Evolutionary conservation across 2,797 vertebrate genomes (phyloP).

Genomic region (Leptoclinus maculatus): DNA sequence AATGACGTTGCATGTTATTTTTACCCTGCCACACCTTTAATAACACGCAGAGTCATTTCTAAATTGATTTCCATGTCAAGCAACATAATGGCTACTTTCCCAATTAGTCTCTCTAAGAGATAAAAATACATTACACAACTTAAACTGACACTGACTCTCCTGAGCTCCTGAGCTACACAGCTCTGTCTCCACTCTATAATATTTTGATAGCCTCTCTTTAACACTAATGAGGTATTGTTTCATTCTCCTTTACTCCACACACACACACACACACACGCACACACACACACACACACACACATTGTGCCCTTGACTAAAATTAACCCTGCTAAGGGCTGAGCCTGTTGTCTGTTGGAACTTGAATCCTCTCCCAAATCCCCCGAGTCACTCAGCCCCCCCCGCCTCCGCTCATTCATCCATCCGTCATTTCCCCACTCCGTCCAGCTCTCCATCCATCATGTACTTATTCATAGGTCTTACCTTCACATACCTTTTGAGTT

Average conservation of each 20-base stretch:
- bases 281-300: slow-evolving; percentile 40
- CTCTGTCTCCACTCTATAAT: background rate
- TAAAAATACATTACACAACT: background rate
- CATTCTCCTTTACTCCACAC: background rate
- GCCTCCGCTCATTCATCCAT: slow-evolving; percentile 28
- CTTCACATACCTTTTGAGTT: background rate
- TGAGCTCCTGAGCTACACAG: background rate
- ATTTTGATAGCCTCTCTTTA: slow-evolving; percentile 20
- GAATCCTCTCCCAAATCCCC: slow-evolving; percentile 58
- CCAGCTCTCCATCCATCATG: background rate
- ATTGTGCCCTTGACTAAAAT: slow-evolving; percentile 81
- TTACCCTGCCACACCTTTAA: background rate
- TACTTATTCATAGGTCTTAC: slow-evolving; percentile 10
- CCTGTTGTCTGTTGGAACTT: slow-evolving; percentile 56
- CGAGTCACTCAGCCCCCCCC: background rate
- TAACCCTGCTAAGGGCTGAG: slow-evolving; percentile 58
- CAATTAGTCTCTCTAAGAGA: background rate
- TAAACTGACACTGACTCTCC: background rate
- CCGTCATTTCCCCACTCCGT: background rate
- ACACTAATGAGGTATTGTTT: slow-evolving; percentile 16
- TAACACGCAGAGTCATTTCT: background rate
- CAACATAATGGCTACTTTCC: background rate
- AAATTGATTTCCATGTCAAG: background rate
- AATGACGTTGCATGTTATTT: background rate
- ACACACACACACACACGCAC: slow-evolving; percentile 36